Base-by-base conservation (phyloP, 1,140 invertebrate genomes). In the Gerris buenoi region DNA sequence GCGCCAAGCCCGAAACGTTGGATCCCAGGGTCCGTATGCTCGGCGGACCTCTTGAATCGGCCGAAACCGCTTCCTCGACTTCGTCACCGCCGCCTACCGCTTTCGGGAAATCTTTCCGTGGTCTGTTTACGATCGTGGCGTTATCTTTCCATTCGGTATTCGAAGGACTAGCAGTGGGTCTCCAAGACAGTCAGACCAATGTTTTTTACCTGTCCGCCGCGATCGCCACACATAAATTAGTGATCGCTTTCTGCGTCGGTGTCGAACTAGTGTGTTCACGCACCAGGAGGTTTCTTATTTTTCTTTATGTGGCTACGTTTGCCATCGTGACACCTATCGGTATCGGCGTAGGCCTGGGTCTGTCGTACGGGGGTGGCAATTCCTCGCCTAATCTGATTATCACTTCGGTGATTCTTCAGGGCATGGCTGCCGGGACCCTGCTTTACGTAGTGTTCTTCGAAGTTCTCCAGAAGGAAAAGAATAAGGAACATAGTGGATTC, bases 361-460 rank as follows among this genome's bases (percentile, higher is more conserved):
- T 81, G 27, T 83, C 76, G 69, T 77, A 76, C 1, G 77, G 76
- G 2, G 70, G 79, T 0, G 78, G 77, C 0, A 75, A 77, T 0
- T 76, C 74, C 0, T 76, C 78, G 0, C 77, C 78, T 0, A 64
- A 58, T 0, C 63, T 68, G 25, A 59, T 64, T n/a, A 66, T 72
- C 3, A 68, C 71, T 22, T 71, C 75, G 1, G 73, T 77, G 1
- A 77, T 92, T 2, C 78, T 93, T 0, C 89, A 93, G 73, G 90
- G 89, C 10, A 83, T 93, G 77, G 90, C 91, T 0, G 88, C 88
- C 58, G 91, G 91, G 23, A 94, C 91, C 0, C 80, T 95, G 14
- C 81, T 94, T 0, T 94, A 93, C 74, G 90, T 95, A 33, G 89
- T 93, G 1, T 94, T 94, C 82, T 93, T 94, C 75, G 91, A 94